Evolutionary conservation across 2,888 invertebrate genomes (phyloP), one percentile per base, ranked within the genome.

Genomic region (Sclerodermus sp.): DNA sequence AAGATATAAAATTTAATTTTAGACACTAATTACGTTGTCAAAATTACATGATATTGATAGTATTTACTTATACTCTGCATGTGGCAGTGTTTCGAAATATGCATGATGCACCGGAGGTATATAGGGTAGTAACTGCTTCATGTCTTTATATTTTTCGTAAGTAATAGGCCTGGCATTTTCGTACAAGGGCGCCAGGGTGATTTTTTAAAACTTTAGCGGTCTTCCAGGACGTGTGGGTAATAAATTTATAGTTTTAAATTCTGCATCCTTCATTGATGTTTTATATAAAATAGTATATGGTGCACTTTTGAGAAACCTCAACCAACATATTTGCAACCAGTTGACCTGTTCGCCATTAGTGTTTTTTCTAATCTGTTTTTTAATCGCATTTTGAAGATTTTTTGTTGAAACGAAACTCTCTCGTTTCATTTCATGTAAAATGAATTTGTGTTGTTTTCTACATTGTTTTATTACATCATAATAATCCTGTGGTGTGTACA

Each of bases 181-280:
- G 10, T 51, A 45, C 48, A 54, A 54, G 37, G 32, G 50, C 42
- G 30, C 49, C 42, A 44, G 49, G 30, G 50, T 12, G 38, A 47
- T 42, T 50, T 45, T 48, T 54, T 48, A 36, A 52, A 55, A 55
- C 47, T 49, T 49, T 55, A 10, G 42, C 52, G 45, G 49, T 45
- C 52, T 55, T 47, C 43, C 47, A 8, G 17, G 42, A 49, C 47
- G 38, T 51, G 46, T 51, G 44, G 44, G 49, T 44, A 16, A 45
- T 53, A 49, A 43, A 42, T 34, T 42, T 38, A 49, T 49, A 36
- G 32, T 29, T 34, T 23, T 46, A 42, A 54, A 45, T 31, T 45
- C 45, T 49, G 40, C 40, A 45, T 49, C 34, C 34, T 34, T 34
- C 34, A 34, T 34, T 12, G 12, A n/a, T 34, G 34, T 34, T 34